Evolutionary conservation across 2,888 invertebrate genomes (phyloP).

Genomic region (Mesorhabditis spiculigera): DNA sequence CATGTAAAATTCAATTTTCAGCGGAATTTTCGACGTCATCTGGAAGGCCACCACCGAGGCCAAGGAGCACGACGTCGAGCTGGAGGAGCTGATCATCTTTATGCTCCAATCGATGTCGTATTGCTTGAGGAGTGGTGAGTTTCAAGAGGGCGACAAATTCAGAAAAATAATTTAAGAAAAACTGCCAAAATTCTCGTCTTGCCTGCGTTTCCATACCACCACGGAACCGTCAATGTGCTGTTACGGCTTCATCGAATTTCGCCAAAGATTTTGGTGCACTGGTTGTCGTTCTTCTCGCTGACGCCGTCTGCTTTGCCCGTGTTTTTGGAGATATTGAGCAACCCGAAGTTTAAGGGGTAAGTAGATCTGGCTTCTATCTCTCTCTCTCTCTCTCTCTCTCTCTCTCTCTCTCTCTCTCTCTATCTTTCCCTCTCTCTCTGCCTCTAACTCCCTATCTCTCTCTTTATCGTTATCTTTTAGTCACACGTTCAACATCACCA

Average conservation of each 20-base stretch:
- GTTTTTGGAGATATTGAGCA: background rate
- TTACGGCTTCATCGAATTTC: background rate
- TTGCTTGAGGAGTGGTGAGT: background rate
- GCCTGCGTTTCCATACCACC: background rate
- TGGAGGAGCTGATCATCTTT: background rate
- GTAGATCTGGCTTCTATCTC: background rate
- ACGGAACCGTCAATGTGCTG: background rate
- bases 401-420: constrained; percentile 1
- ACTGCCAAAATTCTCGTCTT: constrained; percentile 1
- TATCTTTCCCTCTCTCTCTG: background rate
- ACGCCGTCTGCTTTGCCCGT: background rate
- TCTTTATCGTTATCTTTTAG: background rate
- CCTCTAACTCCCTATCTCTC: background rate
- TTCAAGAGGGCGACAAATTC: background rate
- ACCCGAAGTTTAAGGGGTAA: background rate
- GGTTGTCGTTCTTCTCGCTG: constrained; percentile 1
- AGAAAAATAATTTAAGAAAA: background rate
- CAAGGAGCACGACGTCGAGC: background rate
- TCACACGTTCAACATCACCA: background rate
- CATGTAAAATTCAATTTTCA: background rate
- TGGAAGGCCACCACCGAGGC: background rate
- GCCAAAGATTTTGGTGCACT: background rate
- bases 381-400: background rate
- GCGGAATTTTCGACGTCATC: background rate
- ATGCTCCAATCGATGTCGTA: background rate